Conservation (phyloP, 2,888 invertebrate genomes). For the Torymus texanus region DNA sequence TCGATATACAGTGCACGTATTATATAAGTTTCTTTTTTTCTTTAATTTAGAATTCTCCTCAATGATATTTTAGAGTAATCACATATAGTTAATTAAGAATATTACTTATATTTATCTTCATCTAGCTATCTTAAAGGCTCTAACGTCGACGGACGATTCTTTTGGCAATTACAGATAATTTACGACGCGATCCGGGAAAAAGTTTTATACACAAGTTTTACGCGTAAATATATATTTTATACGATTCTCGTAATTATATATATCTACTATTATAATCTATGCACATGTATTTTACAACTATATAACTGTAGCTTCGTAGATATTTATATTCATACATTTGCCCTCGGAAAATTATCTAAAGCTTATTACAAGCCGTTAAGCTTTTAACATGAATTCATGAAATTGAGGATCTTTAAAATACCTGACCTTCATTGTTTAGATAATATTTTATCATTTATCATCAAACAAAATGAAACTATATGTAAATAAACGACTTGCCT, state of each 20-base stretch:
- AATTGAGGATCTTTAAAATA: neutral
- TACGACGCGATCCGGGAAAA: conserved; percentile 8
- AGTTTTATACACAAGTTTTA: conserved; percentile 32
- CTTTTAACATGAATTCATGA: conserved; percentile 3
- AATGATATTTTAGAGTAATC: conserved; percentile 10
- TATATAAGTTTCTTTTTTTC: conserved; percentile 11
- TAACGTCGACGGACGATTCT: conserved; percentile 29
- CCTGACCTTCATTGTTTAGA: no score
- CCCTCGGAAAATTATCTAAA: neutral
- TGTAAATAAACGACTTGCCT: no score
- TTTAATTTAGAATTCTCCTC: conserved; percentile 5
- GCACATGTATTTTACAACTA: conserved; percentile 19
- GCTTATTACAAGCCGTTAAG: neutral
- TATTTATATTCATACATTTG: neutral
- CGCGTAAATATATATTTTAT: conserved; percentile 22
- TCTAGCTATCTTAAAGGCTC: conserved; percentile 16
- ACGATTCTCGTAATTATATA: conserved; percentile 20
- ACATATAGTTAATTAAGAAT: conserved; percentile 5
- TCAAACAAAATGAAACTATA: no score
- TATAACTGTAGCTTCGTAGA: conserved; percentile 5
- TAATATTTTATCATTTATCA: no score
- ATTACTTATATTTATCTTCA: neutral
- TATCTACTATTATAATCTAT: conserved; percentile 25
- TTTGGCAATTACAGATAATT: conserved; percentile 39
- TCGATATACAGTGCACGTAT: conserved; percentile 2